Evolutionary conservation across 1,140 invertebrate genomes (phyloP), one percentile per base, ranked within the genome.

Genomic region (Apis florea): DNA sequence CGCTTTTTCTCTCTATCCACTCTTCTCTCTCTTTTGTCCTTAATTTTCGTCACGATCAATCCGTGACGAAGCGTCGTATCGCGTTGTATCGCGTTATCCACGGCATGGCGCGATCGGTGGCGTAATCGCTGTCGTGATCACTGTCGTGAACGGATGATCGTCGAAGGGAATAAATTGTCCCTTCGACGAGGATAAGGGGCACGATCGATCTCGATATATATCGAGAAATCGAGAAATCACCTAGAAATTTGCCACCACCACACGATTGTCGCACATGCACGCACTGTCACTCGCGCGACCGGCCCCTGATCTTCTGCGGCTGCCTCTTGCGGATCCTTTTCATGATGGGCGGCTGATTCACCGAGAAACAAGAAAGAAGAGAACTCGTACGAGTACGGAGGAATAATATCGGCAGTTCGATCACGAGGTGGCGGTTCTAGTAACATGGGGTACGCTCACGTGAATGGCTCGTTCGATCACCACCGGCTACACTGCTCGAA

Each of bases 301-400:
- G 72, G 77, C 85, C 79, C 84, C 89, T 90, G 79, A 82, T 84
- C 83, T 87, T 89, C 40, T 72, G 86, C 47, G 86, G 85, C 74
- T 88, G 87, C 85, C 85, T 91, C 89, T 89, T 89, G 61, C 89
- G 90, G 64, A 89, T 84, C 87, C 85, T 91, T 90, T 86, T 88
- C 91, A 92, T 92, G 67, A 83, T 90, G 83, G 53, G 12, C 24
- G 24, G 47, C 24, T 47, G 70, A 73, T 26, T 53, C 17, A 15
- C 64, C 51, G 10, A 9, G 15, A 83, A 69, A 81, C 71, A 74
- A 83, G 74, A 68, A 79, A 54, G 67, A 51, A 21, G 56, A 21
- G 24, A 11, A 17, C 53, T 51, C 66, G 64, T 13, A 21, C 5
- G 12, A 59, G 26, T 19, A 51, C n/a, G 24, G 24, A 21, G 31